Base-by-base conservation (phyloP, 2,113 vertebrate species). In the Oenanthe melanoleuca region DNA sequence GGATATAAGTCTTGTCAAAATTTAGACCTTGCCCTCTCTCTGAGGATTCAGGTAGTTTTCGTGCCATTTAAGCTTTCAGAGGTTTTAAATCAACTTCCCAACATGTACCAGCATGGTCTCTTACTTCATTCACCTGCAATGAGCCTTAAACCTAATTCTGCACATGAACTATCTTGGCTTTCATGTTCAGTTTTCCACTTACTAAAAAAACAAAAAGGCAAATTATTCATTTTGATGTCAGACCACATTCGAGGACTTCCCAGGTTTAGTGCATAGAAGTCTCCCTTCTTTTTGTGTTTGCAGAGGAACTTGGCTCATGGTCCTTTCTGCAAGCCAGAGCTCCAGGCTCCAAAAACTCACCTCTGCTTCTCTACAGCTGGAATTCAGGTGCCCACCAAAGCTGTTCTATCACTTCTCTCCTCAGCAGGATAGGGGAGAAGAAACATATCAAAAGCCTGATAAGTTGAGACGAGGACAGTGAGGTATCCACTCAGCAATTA, bases 301-400 rank as follows among this genome's bases (percentile, higher is more conserved):
- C 2, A 3, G 45, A 80, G 9, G 13, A 91, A 72, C 44, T 38
- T 82, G 50, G 60, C 17, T 56, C 0, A 0, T 52, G 22, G 19
- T 47, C 28, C 11, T 15, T 81, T 60, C 59, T 57, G 8, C 61
- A 89, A 72, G 44, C 23, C 25, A 29, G 37, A 63, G 33, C 29
- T 52, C 37, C 21, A 26, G 19, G 28, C 12, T 40, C 34, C 31
- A 31, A 34, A 59, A 84, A 20, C 23, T 66, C 80, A 40, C n/a
- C 33, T 79, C 38, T 5, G 3, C 59, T 31, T 56, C 53, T 75
- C 49, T 53, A 23, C 9, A 26, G n/a, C 7, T 74, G 34, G 82
- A 44, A 50, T 19, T 53, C 49, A 69, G 19, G 3, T 61, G 57
- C 11, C 26, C 17, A 25, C 42, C 31, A 69, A 80, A 67, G 47